Base-by-base conservation (phyloP, 2,797 vertebrate genomes). In the Lutjanus campechanus region DNA sequence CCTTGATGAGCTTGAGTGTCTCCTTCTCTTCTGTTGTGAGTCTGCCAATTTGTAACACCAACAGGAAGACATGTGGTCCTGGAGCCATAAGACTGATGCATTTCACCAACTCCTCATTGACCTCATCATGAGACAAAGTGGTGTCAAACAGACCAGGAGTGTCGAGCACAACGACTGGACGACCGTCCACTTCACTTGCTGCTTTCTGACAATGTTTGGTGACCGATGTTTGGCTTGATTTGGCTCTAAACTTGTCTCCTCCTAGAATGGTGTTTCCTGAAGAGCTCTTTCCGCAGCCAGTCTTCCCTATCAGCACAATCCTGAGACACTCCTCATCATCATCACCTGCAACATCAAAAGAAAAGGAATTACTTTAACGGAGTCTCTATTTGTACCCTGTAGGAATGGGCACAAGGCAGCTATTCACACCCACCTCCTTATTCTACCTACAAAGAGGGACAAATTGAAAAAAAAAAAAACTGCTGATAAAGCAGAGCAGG, bases 51-150 rank as follows among this genome's bases (percentile, higher is more conserved):
- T 50, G 11, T 12, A 90, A 36, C 29, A 36, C 1, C 49, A 89
- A 83, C 70, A 89, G 13, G 72, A 89, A 79, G 7, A 76, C 83
- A 40, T 79, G 81, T n/a, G 86, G 86, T 20, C 84, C 84, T 9
- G 86, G 86, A 67, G 81, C 41, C 64, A 82, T 36, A 16, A 86
- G 44, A 17, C 58, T 77, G 63, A 89, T 62, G 25, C 82, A 89
- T 51, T 78, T 70, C 3, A 25, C 1, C 2, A 65, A 9, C 60
- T 88, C 84, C 0, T 79, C 1, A 2, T 63, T 1, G 8, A 80
- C 4, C 0, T 77, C 46, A 1, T 76, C 55, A 0, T 67, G 0
- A 5, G 69, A 50, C 17, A 81, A 16, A 10, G 9, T 36, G 1
- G 59, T 69, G n/a, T 84, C 69, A 16, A 86, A 89, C 29, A 89